Percentiles rank a stretch among this genome's conserved stretches.
phyloP scores from a whole-genome alignment of 2,113 vertebrate genomes.

The Lepisosteus osseus region DNA sequence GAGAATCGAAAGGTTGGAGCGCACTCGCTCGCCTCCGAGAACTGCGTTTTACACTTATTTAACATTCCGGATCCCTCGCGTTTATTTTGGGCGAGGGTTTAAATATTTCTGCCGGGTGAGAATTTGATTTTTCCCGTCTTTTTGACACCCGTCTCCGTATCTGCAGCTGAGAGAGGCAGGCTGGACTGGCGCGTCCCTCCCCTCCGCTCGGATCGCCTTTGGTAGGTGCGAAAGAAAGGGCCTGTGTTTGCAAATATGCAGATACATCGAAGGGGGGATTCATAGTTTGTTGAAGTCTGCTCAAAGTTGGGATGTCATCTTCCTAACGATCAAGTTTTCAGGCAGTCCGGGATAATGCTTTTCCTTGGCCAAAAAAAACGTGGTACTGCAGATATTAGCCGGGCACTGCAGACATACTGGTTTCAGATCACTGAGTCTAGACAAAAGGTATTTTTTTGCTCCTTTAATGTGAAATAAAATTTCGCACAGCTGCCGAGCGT shows the following conservation, averaged over 20 bases:
- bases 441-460: slow-evolving; percentile 67
- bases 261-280: slow-evolving; percentile 57
- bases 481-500: slow-evolving; percentile 6
- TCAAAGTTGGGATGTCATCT: slow-evolving; percentile 75
- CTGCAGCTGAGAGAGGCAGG: slow-evolving; percentile 67
- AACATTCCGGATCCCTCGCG: slow-evolving; percentile 43
- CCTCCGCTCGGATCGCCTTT: slow-evolving; percentile 65
- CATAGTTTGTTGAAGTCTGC: slow-evolving; percentile 73
- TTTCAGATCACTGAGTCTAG: slow-evolving; percentile 72
- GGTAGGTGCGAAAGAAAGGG: slow-evolving; percentile 73
- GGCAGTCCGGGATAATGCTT: slow-evolving; percentile 45
- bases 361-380: slow-evolving; percentile 35
- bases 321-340: slow-evolving; percentile 61
- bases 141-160: slow-evolving; percentile 63
- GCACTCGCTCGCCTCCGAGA: slow-evolving; percentile 73
- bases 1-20: slow-evolving; percentile 73
- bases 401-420: slow-evolving; percentile 59
- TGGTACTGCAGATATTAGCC: slow-evolving; percentile 51
- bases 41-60: slow-evolving; percentile 64
- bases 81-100: slow-evolving; percentile 44
- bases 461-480: slow-evolving; percentile 30
- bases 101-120: slow-evolving; percentile 49
- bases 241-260: slow-evolving; percentile 72
- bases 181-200: slow-evolving; percentile 73
- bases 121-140: slow-evolving; percentile 51